Evolutionary conservation across 2,113 vertebrate genomes (phyloP).

Genomic region (Bubalus kerabau): DNA sequence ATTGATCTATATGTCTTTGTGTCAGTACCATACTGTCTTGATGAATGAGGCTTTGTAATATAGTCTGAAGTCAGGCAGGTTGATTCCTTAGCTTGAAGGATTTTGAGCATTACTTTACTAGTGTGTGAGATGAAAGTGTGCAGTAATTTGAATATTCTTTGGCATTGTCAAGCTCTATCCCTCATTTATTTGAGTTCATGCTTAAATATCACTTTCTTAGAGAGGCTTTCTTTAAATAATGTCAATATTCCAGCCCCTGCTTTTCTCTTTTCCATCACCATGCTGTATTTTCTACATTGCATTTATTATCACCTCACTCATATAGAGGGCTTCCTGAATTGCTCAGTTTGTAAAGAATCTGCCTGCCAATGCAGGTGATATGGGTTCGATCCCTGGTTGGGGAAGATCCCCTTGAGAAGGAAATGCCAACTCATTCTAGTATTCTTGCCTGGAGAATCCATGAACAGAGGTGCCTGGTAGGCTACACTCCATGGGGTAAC

Average conservation of each 20-base stretch:
- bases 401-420: neutral
- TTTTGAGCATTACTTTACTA: neutral
- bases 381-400: neutral
- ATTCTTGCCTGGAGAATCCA: neutral
- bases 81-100: neutral
- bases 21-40: neutral
- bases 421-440: neutral
- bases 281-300: neutral
- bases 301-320: neutral
- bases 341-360: neutral
- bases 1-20: neutral
- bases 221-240: neutral
- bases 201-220: slow-evolving; percentile 27
- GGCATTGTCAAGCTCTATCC: neutral
- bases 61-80: neutral
- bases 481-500: neutral
- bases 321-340: neutral
- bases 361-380: neutral
- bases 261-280: neutral
- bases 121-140: neutral
- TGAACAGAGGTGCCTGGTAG: neutral
- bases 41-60: neutral
- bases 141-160: neutral
- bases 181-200: neutral
- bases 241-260: neutral